Base-by-base conservation (phyloP, 2,113 vertebrate genomes). In the Pungitius pungitius region DNA sequence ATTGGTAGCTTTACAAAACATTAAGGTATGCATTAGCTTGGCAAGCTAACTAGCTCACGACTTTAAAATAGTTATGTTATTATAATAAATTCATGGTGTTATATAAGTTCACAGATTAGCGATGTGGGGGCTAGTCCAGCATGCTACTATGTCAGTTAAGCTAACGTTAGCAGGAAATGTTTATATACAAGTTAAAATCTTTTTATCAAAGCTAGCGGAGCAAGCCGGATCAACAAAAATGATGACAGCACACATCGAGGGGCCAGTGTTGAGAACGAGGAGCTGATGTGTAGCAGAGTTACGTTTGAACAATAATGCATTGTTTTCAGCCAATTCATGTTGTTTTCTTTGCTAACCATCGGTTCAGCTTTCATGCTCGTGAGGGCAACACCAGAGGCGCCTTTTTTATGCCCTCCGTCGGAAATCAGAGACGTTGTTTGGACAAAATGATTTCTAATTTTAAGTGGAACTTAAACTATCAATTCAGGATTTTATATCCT, bases 11-110 rank as follows among this genome's bases (percentile, higher is more conserved):
- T 4, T 6, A 20, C n/a, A n/a, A n/a, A n/a, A n/a, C n/a, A n/a
- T n/a, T n/a, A n/a, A n/a, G n/a, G n/a, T n/a, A n/a, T n/a, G n/a
- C 56, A 12, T 58, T 58, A 58, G 27, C 55, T 35, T 35, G 55
- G 15, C 17, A 17, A 33, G 30, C 55, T 42, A 56, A 43, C 24
- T 42, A 42, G 22, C 56, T 33, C 37, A 22, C 40, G 22, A 17
- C 18, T 4, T 18, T 13, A 14, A 12, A 42, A 3, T 15, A 17
- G 22, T 30, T 20, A 18, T 43, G 4, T 2, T 20, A 15, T 62
- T 56, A 39, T 26, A 3, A 24, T 60, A 24, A 22, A 27, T 26
- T 55, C 7, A 8, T 43, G 13, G 2, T 30, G 39, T 80, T 59
- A 40, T 65, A 40, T 10, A 54, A n/a, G 35, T 15, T 40, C 42